A percentile compares a stretch with the other conserved stretches of the same genome.
Evolutionary conservation across 2,888 invertebrate species (phyloP).

Genomic region (Drosophila picticornis): DNA sequence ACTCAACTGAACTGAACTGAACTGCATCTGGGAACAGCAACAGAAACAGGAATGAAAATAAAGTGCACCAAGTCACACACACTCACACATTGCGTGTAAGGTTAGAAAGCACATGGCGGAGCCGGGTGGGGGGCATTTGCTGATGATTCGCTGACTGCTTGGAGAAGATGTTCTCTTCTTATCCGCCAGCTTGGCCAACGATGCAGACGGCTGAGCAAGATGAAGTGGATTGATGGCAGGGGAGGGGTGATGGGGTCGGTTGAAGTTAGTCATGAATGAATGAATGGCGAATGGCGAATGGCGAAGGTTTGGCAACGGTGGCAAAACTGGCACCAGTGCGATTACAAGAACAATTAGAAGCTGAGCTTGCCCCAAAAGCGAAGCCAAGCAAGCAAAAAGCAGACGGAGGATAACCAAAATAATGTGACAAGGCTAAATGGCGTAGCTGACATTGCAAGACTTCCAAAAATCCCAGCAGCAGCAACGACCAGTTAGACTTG

Average conservation of each 20-base stretch:
- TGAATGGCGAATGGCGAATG: slow-evolving; percentile 51
- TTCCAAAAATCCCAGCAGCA: slow-evolving; percentile 27
- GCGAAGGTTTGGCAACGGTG: slow-evolving; percentile 60
- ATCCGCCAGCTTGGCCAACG: slow-evolving; percentile 14
- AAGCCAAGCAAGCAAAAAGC: slow-evolving; percentile 19
- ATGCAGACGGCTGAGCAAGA: slow-evolving; percentile 26
- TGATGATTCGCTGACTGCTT: slow-evolving; percentile 57
- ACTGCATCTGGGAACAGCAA: slow-evolving; percentile 34
- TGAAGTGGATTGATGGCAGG: slow-evolving; percentile 10
- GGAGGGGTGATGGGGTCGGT: neutral
- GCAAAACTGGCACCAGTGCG: slow-evolving; percentile 54
- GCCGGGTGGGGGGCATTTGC: slow-evolving; percentile 42
- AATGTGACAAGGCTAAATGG: slow-evolving; percentile 80
- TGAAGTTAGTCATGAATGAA: slow-evolving; percentile 58
- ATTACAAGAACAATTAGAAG: slow-evolving; percentile 77
- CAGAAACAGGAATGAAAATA: slow-evolving; percentile 40
- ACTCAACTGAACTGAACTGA: slow-evolving; percentile 32
- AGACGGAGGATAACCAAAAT: slow-evolving; percentile 73
- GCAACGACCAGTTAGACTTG: slow-evolving; percentile 8
- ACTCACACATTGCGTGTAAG: slow-evolving; percentile 23
- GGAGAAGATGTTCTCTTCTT: slow-evolving; percentile 3
- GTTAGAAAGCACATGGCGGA: slow-evolving; percentile 17
- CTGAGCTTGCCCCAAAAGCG: slow-evolving; percentile 17
- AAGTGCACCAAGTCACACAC: slow-evolving; percentile 42
- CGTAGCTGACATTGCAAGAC: slow-evolving; percentile 74